Evolutionary conservation across 1,140 invertebrate species (phyloP).

Genomic region (Euwallacea fornicatus): DNA sequence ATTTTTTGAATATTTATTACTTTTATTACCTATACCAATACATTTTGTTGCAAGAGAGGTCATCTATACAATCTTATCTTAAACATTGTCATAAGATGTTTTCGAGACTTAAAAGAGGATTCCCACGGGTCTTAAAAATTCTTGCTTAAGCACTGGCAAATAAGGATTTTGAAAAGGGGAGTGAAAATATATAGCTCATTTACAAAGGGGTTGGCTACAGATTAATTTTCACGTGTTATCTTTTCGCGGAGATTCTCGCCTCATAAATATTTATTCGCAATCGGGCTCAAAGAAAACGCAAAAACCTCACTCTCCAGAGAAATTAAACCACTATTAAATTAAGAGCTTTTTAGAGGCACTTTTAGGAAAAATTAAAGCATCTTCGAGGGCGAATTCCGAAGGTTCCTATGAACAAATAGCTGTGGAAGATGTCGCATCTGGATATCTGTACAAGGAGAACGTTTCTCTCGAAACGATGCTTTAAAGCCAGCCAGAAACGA

Average conservation of each 20-base stretch:
- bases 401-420: no score
- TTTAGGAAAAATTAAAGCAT: no score
- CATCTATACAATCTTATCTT: no score
- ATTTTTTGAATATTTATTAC: no score
- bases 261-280: constrained; percentile 34
- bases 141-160: constrained; percentile 8
- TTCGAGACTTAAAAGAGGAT: background rate
- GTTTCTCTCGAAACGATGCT: no score
- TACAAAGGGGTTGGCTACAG: constrained; percentile 30
- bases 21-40: no score
- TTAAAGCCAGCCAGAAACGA: no score
- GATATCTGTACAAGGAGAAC: no score
- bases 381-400: no score
- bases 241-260: constrained; percentile 32
- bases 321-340: constrained; percentile 3
- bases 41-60: no score
- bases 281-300: constrained; percentile 27
- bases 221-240: constrained; percentile 37
- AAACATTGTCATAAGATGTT: no score
- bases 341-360: background rate
- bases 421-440: no score
- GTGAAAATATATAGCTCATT: constrained; percentile 19
- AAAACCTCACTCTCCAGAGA: background rate
- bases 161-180: constrained; percentile 11
- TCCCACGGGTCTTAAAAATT: constrained; percentile 3